Evolutionary conservation across 2,113 vertebrate species (phyloP).

Genomic region (Sylvilagus bachmani): DNA sequence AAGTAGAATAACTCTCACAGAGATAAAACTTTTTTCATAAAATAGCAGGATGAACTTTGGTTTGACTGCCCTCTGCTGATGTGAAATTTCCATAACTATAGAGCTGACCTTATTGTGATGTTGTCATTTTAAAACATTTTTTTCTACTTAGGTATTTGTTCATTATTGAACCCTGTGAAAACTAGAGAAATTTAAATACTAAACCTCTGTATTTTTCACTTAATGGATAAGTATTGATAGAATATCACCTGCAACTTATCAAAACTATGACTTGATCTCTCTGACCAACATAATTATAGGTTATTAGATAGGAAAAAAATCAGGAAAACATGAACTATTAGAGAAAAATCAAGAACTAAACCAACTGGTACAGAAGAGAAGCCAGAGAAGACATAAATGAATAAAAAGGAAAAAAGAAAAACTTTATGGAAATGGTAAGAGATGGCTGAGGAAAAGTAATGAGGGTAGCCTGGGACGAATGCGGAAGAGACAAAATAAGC

Average conservation of each 20-base stretch:
- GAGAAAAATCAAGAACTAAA: conserved; percentile 20
- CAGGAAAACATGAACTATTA: not conserved
- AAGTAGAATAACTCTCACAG: conserved; percentile 50
- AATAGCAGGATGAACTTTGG: conserved; percentile 79
- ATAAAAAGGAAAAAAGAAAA: not conserved
- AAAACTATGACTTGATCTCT: conserved; percentile 50
- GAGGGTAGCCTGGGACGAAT: not conserved
- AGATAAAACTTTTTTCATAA: not conserved
- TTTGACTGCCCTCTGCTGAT: conserved; percentile 88
- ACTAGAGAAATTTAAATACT: conserved; percentile 18
- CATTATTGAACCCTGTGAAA: conserved; percentile 18
- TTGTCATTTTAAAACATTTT: not conserved
- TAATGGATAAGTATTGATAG: not conserved
- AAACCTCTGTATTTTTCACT: conserved; percentile 5
- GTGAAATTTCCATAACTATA: conserved; percentile 49
- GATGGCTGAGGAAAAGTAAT: conserved; percentile 9
- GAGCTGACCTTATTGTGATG: not conserved
- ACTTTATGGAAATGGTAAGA: not conserved
- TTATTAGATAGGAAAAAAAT: not conserved
- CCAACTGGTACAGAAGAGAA: conserved; percentile 23
- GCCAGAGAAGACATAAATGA: not conserved
- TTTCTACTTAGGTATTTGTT: conserved; percentile 28
- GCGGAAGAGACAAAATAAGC: not conserved
- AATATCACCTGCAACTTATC: not conserved
- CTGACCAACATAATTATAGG: not conserved